phyloP scores from a whole-genome alignment of 2,113 vertebrate species.

The Coregonus clupeaformis region DNA sequence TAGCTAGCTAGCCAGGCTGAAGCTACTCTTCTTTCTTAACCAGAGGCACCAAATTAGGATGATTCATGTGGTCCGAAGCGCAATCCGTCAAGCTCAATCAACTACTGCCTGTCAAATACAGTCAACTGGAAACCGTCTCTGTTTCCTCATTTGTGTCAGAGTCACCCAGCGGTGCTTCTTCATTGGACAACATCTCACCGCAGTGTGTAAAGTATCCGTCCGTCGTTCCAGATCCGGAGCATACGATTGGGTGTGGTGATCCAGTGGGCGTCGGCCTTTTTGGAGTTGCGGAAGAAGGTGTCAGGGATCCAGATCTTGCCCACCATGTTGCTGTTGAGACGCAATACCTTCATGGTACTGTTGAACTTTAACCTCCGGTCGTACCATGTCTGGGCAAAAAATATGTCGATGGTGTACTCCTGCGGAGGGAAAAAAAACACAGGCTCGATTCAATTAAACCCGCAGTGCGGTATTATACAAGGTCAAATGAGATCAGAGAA shows the following conservation, averaged over 20 bases:
- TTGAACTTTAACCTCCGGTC: constrained; percentile 98
- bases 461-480: not conserved
- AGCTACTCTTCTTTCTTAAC: not conserved
- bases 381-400: constrained; percentile 99
- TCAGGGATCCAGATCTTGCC: constrained; percentile 99
- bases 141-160: no score
- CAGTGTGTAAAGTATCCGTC: constrained; percentile 93
- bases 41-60: not conserved
- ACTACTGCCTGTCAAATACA: no score
- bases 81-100: no score
- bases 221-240: constrained; percentile 98
- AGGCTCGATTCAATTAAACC: not conserved
- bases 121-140: no score
- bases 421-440: constrained; percentile 54
- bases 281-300: constrained; percentile 98
- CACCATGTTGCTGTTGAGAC: constrained; percentile 99
- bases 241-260: constrained; percentile 98
- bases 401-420: constrained; percentile 99
- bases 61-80: no score
- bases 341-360: constrained; percentile 96
- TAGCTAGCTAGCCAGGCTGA: not conserved
- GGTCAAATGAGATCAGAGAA: no score
- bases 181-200: constrained; percentile 72
- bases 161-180: no score
- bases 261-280: constrained; percentile 98